phyloP scores from a whole-genome alignment of 2,888 invertebrate species.

The Actias luna region DNA sequence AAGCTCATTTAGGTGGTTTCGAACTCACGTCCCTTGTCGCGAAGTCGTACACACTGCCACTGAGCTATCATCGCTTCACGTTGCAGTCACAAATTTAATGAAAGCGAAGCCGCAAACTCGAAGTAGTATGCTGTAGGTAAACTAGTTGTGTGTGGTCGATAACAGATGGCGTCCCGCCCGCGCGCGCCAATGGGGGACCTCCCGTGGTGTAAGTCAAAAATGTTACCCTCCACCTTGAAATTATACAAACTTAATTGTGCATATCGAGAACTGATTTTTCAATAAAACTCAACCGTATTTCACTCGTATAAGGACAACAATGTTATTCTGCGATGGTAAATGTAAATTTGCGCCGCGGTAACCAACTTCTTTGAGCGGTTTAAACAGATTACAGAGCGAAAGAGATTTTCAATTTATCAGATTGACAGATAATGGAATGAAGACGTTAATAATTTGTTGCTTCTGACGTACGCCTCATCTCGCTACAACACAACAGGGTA shows the following conservation, averaged over 20 bases:
- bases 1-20: no score
- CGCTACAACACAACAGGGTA: background rate
- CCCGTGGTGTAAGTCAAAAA: slow-evolving; percentile 7
- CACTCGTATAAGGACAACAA: background rate
- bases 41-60: no score
- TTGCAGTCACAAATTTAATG: background rate
- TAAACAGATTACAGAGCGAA: slow-evolving; percentile 6
- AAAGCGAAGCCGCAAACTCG: background rate
- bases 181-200: background rate
- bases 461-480: background rate
- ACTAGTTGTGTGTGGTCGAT: background rate
- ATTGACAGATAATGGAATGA: slow-evolving; percentile 8
- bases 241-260: background rate
- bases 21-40: no score
- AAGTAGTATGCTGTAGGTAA: background rate
- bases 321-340: background rate
- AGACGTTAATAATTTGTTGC: slow-evolving; percentile 7
- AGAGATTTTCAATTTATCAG: slow-evolving; percentile 8
- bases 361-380: slow-evolving; percentile 7
- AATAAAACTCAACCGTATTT: background rate
- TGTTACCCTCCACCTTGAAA: slow-evolving; percentile 7
- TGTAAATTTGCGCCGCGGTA: background rate
- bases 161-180: slow-evolving; percentile 1
- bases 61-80: no score
- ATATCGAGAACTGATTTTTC: background rate